Conservation (phyloP, 2,888 invertebrate species). For the Augochlorella aurata region DNA sequence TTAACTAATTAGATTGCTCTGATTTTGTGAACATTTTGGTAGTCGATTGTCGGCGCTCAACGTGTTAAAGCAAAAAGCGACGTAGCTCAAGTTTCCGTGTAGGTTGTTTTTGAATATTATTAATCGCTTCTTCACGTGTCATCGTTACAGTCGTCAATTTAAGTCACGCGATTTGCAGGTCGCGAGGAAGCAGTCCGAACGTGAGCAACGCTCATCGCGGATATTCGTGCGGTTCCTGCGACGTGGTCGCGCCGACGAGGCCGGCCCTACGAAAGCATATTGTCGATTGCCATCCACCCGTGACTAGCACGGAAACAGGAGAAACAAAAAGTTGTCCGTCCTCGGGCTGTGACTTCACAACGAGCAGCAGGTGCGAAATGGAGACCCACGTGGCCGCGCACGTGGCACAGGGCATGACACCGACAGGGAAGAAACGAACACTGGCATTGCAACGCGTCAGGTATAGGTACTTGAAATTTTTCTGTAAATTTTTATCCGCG, state of each 20-base stretch:
- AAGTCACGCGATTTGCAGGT: slow-evolving; percentile 64
- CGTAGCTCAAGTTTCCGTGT: too few relatives aligned
- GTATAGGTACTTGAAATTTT: slow-evolving; percentile 79
- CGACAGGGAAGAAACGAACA: slow-evolving; percentile 81
- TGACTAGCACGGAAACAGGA: slow-evolving; percentile 67
- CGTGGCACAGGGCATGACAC: slow-evolving; percentile 81
- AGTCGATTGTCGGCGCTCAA: too few relatives aligned
- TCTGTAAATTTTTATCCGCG: slow-evolving; percentile 10
- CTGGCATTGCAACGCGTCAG: slow-evolving; percentile 82
- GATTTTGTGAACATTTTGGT: too few relatives aligned
- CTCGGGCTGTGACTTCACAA: slow-evolving; percentile 78
- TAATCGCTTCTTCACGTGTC: too few relatives aligned
- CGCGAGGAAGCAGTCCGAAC: slow-evolving; percentile 76
- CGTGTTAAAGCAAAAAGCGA: too few relatives aligned
- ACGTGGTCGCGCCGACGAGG: slow-evolving; percentile 80
- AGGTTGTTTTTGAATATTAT: too few relatives aligned
- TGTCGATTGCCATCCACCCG: slow-evolving; percentile 78
- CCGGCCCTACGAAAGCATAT: slow-evolving; percentile 81
- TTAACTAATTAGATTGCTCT: too few relatives aligned
- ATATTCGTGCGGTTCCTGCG: slow-evolving; percentile 82
- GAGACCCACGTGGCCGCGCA: slow-evolving; percentile 82
- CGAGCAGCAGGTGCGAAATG: slow-evolving; percentile 80
- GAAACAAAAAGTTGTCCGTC: slow-evolving; percentile 77
- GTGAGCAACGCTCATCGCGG: slow-evolving; percentile 72
- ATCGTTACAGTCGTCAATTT: background rate